Base-by-base conservation (phyloP, 2,797 vertebrate genomes). In the Cyprinodon diabolis region DNA sequence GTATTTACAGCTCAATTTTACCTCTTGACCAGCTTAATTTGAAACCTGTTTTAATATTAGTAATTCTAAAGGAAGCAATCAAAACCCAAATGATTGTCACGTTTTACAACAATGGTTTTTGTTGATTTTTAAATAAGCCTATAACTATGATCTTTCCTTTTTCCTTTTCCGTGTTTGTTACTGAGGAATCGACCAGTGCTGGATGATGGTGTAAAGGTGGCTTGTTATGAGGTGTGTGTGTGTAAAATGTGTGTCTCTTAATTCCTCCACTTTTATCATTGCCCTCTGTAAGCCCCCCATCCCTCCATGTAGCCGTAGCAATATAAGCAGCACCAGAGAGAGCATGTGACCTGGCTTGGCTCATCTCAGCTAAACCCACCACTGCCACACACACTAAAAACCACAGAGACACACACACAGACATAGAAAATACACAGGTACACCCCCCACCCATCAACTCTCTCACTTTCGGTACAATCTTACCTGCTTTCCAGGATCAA, bases 251-350 rank as follows among this genome's bases (percentile, higher is more conserved):
- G 74, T 75, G 84, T 69, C 78, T 89, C 79, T 85, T 88, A 88
- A 81, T 86, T 88, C 80, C 85, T 86, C 89, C 78, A 90, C 82
- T 84, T 87, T 84, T 78, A 76, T 79, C 74, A 35, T 56, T 83
- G 79, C 75, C 84, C 83, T 70, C 71, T 62, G 60, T 83, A 76
- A 82, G 56, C 82, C 78, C 79, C 79, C 76, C 72, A 7, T 15
- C 9, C 58, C 58, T 6, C 21, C 62, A 45, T 23, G 84, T 63
- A 80, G 86, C 81, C 60, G 14, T 82, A 90, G 87, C 85, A 92
- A 91, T 93, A 93, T 92, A 90, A 92, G 89, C 84, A 84, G 83
- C 80, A 84, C 82, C 91, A 92, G 84, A 93, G 75, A 90, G 84
- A 74, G 69, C 82, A 86, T 85, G 86, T 89, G 90, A 91, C 90